Evolutionary conservation across 2,888 invertebrate genomes (phyloP).

Genomic region (Acrocyrtus sp.): DNA sequence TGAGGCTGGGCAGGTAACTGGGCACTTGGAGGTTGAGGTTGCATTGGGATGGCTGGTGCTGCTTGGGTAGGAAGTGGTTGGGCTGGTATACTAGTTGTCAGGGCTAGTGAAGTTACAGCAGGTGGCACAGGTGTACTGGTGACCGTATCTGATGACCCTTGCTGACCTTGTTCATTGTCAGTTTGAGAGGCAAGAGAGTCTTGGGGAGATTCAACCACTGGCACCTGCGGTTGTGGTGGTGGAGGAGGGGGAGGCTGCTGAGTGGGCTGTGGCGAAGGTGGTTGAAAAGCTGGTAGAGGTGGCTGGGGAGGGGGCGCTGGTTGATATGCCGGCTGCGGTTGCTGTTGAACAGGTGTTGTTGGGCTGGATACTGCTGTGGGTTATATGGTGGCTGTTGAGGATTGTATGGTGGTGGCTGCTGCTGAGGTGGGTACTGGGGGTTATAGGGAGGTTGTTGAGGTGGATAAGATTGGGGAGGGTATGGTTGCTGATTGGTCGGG

Average conservation of each 20-base stretch:
- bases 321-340: background rate
- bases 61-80: background rate
- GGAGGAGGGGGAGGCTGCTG: background rate
- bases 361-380: background rate
- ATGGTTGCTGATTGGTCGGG: background rate
- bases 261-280: background rate
- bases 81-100: background rate
- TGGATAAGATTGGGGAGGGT: background rate
- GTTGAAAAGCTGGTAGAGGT: background rate
- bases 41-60: background rate
- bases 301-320: background rate
- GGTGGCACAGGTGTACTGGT: too few relatives aligned
- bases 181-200: background rate
- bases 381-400: slow-evolving; percentile 8
- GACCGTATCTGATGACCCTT: too few relatives aligned
- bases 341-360: slow-evolving; percentile 3
- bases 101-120: too few relatives aligned
- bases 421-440: slow-evolving; percentile 1
- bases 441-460: background rate
- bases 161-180: too few relatives aligned
- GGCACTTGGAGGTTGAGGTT: background rate
- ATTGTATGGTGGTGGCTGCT: slow-evolving; percentile 3
- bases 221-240: too few relatives aligned
- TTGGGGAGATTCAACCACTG: background rate
- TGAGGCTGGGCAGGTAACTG: background rate